Conservation (phyloP, 2,113 vertebrate genomes). For the Salvator merianae region DNA sequence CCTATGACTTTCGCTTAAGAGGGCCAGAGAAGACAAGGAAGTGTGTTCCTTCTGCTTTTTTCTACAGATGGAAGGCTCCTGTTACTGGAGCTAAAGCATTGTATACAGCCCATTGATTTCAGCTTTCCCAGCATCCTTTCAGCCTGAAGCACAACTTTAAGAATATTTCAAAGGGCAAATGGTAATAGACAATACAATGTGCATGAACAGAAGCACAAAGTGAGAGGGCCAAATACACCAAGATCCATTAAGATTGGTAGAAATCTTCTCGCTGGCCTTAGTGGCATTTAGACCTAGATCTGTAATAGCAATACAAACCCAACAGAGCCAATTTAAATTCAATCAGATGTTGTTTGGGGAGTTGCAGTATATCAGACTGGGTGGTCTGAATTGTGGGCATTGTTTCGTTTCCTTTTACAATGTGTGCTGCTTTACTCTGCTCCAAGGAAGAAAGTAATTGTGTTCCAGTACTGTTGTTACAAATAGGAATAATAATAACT, state of each 20-base stretch:
- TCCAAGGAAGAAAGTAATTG: rapidly evolving
- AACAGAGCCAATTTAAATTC: conserved; percentile 10
- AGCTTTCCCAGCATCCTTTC: neutral
- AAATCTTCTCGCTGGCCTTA: neutral
- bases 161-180: conserved; percentile 7
- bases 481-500: conserved; percentile 33
- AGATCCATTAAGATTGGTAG: neutral
- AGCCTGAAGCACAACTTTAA: neutral
- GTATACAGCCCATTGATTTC: neutral
- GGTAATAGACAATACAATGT: neutral
- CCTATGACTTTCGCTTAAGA: too few species aligned
- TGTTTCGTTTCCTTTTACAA: neutral
- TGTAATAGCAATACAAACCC: conserved; percentile 3
- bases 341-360: neutral
- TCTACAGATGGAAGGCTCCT: too few species aligned
- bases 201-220: neutral
- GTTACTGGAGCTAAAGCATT: too few species aligned
- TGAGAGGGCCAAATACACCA: neutral
- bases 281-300: neutral
- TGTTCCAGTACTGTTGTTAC: conserved; percentile 12
- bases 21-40: too few species aligned
- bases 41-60: too few species aligned
- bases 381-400: neutral
- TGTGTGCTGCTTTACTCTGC: neutral
- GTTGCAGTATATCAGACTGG: rapidly evolving